Conservation (phyloP, 2,888 invertebrate genomes). For the Capitulum mitella region DNA sequence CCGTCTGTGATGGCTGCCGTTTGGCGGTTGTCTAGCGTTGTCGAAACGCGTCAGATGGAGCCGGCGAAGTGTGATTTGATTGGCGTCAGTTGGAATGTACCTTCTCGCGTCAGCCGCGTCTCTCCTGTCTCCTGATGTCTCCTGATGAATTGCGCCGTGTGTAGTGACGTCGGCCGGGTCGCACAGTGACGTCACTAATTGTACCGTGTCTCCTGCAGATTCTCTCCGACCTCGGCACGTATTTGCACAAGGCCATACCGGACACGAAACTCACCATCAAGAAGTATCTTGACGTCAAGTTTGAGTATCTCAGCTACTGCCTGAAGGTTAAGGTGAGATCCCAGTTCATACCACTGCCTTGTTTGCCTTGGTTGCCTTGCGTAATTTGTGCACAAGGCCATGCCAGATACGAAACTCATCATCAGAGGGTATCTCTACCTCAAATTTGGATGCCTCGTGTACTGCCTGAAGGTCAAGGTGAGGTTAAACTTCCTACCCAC, state of each 20-base stretch:
- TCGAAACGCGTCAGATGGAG: no score
- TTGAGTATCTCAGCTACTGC: constrained; percentile 97
- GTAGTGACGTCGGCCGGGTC: no score
- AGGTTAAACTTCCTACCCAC: background rate
- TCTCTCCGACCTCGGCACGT: constrained; percentile 88
- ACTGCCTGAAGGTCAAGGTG: constrained; percentile 73
- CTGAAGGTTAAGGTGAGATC: constrained; percentile 57
- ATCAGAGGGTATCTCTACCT: constrained; percentile 97
- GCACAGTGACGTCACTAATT: no score
- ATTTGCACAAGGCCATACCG: constrained; percentile 94
- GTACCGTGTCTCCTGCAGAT: background rate
- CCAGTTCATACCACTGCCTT: no score
- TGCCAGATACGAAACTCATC: constrained; percentile 94
- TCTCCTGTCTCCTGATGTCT: no score
- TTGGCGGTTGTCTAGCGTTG: no score
- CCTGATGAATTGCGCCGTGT: no score
- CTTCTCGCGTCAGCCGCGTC: no score
- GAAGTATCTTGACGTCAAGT: constrained; percentile 97
- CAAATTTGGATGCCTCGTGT: constrained; percentile 97
- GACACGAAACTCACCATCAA: constrained; percentile 95
- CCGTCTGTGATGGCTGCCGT: no score
- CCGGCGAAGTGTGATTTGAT: no score
- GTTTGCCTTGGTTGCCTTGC: no score
- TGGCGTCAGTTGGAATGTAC: no score
- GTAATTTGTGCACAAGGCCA: constrained; percentile 95